Evolutionary conservation across 1,140 invertebrate species (phyloP).

Genomic region (Trichomalopsis sarcophagae): DNA sequence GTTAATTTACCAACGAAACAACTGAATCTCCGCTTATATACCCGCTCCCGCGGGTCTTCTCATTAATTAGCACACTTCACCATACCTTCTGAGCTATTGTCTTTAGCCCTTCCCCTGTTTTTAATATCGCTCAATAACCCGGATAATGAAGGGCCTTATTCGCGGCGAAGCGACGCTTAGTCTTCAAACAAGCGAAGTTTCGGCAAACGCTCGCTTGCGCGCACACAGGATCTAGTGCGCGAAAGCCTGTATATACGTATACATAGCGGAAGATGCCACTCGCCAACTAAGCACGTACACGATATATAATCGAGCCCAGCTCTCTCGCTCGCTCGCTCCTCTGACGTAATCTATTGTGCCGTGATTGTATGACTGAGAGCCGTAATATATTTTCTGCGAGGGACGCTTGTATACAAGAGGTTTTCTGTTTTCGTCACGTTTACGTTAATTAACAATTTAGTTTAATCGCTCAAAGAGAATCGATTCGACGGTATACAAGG

Average conservation of each 20-base stretch:
- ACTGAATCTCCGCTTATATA: background rate
- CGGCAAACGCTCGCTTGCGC: background rate
- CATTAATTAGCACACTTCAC: background rate
- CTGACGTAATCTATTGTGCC: slow-evolving; percentile 14
- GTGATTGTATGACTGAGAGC: background rate
- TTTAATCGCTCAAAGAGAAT: slow-evolving; percentile 34
- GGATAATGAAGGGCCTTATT: slow-evolving; percentile 26
- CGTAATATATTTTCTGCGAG: background rate
- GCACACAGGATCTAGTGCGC: background rate
- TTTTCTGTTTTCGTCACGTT: no score
- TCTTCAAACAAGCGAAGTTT: slow-evolving; percentile 40
- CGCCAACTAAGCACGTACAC: slow-evolving; percentile 1
- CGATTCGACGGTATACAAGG: background rate
- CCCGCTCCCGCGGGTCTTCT: background rate
- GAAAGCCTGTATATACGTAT: background rate
- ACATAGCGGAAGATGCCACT: background rate
- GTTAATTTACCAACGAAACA: background rate
- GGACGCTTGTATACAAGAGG: no score
- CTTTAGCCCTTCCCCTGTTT: background rate
- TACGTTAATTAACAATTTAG: no score
- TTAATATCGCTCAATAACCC: background rate
- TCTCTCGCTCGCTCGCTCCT: background rate
- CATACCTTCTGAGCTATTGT: background rate
- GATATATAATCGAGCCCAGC: background rate
- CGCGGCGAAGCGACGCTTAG: background rate